These are phyloP conservation scores for Bicyclus anynana DNA, from an alignment of 1,140 invertebrate genomes.

Conservation along the genomic window DNA sequence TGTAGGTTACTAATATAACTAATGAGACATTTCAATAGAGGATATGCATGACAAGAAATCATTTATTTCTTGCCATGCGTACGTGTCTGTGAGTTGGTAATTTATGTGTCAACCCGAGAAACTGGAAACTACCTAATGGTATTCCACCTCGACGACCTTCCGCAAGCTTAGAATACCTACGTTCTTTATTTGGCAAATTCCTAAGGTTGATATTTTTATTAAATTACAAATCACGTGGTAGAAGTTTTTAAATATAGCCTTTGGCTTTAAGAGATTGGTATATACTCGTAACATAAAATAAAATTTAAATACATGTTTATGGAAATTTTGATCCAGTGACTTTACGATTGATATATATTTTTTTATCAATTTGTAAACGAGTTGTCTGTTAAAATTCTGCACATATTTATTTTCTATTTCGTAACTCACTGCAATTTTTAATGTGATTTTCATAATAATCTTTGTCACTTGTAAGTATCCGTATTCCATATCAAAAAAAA, in stretches of 20 bases:
- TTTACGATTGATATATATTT: background rate
- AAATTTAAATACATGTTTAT: background rate
- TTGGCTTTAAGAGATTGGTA: no score
- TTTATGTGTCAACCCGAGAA: conserved; percentile 7
- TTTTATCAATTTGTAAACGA: no score
- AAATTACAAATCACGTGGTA: conserved; percentile 31
- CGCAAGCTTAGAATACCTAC: conserved; percentile 19
- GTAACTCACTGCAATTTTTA: no score
- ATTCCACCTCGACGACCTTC: conserved; percentile 21
- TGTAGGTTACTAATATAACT: background rate
- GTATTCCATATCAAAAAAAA: no score
- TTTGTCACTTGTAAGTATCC: no score
- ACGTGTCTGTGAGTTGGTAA: conserved; percentile 6
- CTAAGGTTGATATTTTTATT: conserved; percentile 39
- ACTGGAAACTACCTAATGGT: conserved; percentile 10
- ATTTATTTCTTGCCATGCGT: background rate
- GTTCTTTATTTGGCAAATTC: conserved; percentile 36
- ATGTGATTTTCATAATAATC: no score
- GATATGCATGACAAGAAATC: background rate
- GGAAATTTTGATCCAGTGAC: background rate
- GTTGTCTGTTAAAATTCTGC: no score
- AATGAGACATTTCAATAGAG: background rate
- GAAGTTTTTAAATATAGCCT: conserved; percentile 2
- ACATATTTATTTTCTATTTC: no score
- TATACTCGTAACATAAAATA: background rate